Evolutionary conservation across 2,113 vertebrate species (phyloP).

Genomic region (Hemiscyllium ocellatum): DNA sequence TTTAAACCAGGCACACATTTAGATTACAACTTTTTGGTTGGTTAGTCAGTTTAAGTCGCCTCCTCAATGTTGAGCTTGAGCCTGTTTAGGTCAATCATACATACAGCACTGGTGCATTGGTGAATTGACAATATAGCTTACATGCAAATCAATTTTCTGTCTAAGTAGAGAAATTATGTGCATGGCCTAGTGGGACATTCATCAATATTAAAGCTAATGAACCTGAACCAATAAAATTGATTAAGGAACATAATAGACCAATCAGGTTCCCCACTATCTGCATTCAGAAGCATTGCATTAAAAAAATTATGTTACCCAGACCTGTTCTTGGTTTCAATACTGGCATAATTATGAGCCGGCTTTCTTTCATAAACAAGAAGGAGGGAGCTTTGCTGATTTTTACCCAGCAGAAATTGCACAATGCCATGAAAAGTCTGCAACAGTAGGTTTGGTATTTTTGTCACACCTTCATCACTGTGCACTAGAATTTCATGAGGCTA

Average conservation of each 20-base stretch:
- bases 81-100: not conserved
- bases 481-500: not conserved
- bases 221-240: not conserved
- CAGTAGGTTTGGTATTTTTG: not conserved
- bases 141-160: not conserved
- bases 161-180: not conserved
- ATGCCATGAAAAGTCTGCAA: not conserved
- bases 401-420: not conserved
- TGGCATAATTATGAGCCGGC: not conserved
- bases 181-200: not conserved
- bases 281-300: not conserved
- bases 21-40: not conserved
- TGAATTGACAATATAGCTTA: not conserved
- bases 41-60: not conserved
- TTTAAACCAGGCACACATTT: not conserved
- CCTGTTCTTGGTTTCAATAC: not conserved
- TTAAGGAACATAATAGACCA: not conserved
- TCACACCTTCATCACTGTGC: not conserved
- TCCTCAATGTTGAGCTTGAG: not conserved
- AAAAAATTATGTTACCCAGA: not conserved
- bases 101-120: not conserved
- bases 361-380: not conserved
- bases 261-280: not conserved
- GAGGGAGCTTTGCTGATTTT: not conserved
- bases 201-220: slow-evolving; percentile 5